Conservation (phyloP, 2,113 vertebrate genomes). For the Tachuris rubrigastra region DNA sequence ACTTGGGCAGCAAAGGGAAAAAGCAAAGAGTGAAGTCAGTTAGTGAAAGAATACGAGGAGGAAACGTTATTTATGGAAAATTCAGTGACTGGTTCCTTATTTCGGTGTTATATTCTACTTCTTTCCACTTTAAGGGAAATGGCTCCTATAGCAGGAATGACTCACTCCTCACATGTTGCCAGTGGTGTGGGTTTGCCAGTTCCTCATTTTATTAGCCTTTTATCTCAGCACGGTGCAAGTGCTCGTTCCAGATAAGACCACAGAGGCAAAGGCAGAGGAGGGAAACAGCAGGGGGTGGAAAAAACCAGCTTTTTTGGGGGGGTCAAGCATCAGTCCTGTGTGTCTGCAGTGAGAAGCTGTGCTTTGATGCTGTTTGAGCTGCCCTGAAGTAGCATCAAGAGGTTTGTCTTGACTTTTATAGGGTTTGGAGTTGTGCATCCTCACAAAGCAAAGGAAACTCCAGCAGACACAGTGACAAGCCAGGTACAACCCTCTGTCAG, state of each 20-base stretch:
- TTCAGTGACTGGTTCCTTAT: conserved; percentile 2
- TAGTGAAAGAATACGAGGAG: background rate
- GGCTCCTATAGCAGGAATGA: conserved; percentile 21
- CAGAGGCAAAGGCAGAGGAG: background rate
- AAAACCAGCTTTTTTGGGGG: background rate
- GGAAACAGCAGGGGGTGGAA: background rate
- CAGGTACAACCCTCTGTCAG: background rate
- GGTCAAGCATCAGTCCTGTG: background rate
- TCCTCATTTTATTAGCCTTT: background rate
- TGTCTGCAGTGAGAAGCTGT: background rate
- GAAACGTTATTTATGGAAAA: conserved; percentile 48
- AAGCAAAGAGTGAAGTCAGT: background rate
- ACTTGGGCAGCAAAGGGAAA: background rate
- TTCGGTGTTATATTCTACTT: conserved; percentile 12
- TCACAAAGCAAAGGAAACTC: background rate
- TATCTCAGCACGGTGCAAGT: conserved; percentile 7
- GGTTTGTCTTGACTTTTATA: background rate
- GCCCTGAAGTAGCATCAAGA: background rate
- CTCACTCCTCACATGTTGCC: background rate
- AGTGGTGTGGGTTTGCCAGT: background rate
- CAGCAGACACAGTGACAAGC: background rate
- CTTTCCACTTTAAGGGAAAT: conserved; percentile 19
- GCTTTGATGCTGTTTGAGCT: background rate
- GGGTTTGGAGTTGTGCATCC: background rate
- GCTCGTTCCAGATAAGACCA: background rate